Base-by-base conservation (phyloP, 2,888 invertebrate genomes). In the Carterocephalus palaemon region DNA sequence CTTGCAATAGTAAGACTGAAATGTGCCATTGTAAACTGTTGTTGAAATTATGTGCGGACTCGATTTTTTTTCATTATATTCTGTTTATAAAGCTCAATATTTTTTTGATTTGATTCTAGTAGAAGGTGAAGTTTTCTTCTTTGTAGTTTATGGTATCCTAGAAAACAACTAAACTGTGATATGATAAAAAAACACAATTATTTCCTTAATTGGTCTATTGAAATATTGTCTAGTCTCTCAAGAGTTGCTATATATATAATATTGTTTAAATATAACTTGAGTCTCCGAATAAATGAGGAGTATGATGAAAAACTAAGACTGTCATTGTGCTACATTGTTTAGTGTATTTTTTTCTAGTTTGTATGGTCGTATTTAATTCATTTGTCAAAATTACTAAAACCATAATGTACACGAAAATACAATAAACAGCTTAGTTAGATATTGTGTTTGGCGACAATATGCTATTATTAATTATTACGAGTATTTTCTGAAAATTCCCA, bases 291-390 rank as follows among this genome's bases (percentile, higher is more conserved):
- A 9, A 20, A 29, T 12, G 40, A 5, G 40, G 43, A 31, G 43
- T 26, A 17, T 45, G 28, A 45, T 13, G 23, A 45, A 45, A 43
- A 28, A 37, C 34, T 43, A 43, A 45, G 43, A 45, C 43, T 45
- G 37, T 37, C 17, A 9, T 9, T 37, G 43, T 45, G 43, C 43
- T 45, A 45, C 36, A 9, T 31, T 31, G 17, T 45, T 36, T 22
- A 9, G 34, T 16, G 23, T 39, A 37, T 16, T 24, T 17, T 12
- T 9, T 28, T 8, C 19, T 33, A 12, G 17, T 38, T 28, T 28
- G 8, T 36, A 43, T 26, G 24, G 24, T 19, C 10, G 16, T 34
- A 29, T 23, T 32, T 34, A 20, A n/a, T 4, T 41, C 24, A 7
- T 31, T 15, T 12, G 9, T 12, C n/a, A 29, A 33, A 41, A 12